Evolutionary conservation across 2,797 vertebrate species (phyloP).

Genomic region (Acanthornis magna): DNA sequence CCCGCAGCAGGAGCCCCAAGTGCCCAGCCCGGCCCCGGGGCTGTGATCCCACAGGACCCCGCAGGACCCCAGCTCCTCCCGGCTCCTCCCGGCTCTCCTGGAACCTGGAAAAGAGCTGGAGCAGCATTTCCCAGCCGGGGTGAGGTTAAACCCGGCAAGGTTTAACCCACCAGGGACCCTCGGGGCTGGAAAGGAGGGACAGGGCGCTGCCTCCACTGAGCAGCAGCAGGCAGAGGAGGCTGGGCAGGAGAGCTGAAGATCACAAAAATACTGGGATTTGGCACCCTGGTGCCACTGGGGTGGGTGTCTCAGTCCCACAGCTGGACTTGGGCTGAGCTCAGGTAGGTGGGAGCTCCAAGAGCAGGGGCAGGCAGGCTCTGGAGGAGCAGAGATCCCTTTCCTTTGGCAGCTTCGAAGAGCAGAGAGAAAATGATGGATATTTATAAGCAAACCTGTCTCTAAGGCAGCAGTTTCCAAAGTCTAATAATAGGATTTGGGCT

Average conservation of each 20-base stretch:
- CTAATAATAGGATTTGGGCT: constrained; percentile 53
- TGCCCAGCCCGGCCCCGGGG: background rate
- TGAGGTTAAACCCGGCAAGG: accelerated
- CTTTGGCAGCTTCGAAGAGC: background rate
- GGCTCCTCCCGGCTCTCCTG: constrained; percentile 43
- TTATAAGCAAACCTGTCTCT: constrained; percentile 57
- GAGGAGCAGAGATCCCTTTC: background rate
- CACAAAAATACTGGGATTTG: background rate
- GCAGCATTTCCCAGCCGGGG: accelerated
- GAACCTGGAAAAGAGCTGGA: background rate
- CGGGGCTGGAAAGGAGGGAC: background rate
- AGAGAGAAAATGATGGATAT: constrained; percentile 2
- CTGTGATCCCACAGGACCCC: background rate
- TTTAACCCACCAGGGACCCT: background rate
- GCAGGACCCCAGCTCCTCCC: accelerated
- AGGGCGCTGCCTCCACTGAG: accelerated
- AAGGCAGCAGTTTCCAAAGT: constrained; percentile 52
- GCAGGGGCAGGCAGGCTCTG: background rate
- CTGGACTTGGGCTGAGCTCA: background rate
- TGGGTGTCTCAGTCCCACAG: background rate
- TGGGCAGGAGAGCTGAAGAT: background rate
- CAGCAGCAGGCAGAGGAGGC: background rate
- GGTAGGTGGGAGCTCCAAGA: background rate
- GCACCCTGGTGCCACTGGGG: background rate
- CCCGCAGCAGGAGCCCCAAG: accelerated